These are phyloP conservation scores for Chinchilla lanigera DNA, from an alignment of 2,113 vertebrate species.

Conservation along the genomic window DNA sequence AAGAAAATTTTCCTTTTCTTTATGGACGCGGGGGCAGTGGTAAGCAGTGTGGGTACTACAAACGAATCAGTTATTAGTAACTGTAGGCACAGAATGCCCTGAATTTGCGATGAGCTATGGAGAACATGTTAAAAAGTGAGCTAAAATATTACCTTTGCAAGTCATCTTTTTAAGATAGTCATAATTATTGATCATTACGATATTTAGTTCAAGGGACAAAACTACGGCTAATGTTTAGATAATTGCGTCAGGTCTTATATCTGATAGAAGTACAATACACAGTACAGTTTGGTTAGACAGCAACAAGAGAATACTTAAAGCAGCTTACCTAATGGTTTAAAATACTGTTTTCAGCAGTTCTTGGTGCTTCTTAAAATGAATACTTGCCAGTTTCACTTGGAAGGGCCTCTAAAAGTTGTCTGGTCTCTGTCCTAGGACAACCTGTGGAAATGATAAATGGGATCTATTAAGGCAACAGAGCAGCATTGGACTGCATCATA, in stretches of 20 bases:
- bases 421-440: neutral
- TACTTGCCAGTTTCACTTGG: neutral
- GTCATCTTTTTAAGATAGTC: neutral
- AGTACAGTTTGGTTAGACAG: neutral
- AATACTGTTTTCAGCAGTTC: neutral
- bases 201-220: conserved; percentile 56
- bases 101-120: neutral
- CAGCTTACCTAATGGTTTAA: neutral
- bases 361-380: neutral
- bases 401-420: neutral
- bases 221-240: neutral
- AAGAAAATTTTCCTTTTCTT: neutral
- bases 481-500: neutral
- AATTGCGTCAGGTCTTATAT: conserved; percentile 9
- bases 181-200: neutral
- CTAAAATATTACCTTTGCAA: neutral
- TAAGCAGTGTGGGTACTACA: neutral
- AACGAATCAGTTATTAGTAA: neutral
- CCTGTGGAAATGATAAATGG: conserved; percentile 29
- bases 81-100: neutral
- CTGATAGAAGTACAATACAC: neutral
- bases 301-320: neutral
- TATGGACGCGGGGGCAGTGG: neutral
- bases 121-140: neutral
- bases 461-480: neutral